A percentile compares a stretch with the other conserved stretches of the same genome.
These are phyloP conservation scores for Stomatorhinus walkeri DNA, from an alignment of 2,797 vertebrate genomes.

Conservation along the genomic window DNA sequence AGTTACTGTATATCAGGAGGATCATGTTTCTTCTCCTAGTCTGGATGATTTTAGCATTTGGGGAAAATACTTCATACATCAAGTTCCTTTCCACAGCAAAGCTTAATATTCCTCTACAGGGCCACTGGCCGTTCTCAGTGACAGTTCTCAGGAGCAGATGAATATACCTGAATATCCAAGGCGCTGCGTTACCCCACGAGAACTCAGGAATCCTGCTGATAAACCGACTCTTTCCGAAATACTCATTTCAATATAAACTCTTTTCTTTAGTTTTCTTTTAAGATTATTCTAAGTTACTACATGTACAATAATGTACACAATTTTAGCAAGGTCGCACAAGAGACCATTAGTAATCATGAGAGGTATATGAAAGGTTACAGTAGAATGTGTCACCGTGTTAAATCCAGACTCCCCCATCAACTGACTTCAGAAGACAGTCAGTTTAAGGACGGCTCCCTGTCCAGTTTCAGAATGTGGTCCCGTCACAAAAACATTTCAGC, in stretches of 20 bases:
- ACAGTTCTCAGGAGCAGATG: conserved; percentile 21
- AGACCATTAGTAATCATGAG: conserved; percentile 82
- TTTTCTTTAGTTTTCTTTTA: conserved; percentile 24
- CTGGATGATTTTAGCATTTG: conserved; percentile 22
- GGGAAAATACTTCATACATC: conserved; percentile 5
- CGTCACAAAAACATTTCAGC: background rate
- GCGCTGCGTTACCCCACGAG: background rate
- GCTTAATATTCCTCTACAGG: background rate
- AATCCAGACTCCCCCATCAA: conserved; percentile 27
- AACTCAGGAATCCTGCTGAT: background rate
- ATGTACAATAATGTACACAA: conserved; percentile 97
- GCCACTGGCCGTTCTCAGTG: conserved; percentile 7
- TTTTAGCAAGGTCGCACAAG: conserved; percentile 85
- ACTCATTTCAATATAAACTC: conserved; percentile 26
- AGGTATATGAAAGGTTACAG: conserved; percentile 82
- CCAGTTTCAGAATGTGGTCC: background rate
- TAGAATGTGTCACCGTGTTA: conserved; percentile 71
- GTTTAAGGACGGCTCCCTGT: background rate
- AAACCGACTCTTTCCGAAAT: conserved; percentile 20
- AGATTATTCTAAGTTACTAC: conserved; percentile 61
- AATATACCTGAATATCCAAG: conserved; percentile 17
- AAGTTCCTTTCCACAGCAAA: background rate
- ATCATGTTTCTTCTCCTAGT: conserved; percentile 22
- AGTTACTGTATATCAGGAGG: conserved; percentile 34
- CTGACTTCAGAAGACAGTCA: background rate